Conservation (phyloP, 2,113 vertebrate species). For the Hipposideros armiger region DNA sequence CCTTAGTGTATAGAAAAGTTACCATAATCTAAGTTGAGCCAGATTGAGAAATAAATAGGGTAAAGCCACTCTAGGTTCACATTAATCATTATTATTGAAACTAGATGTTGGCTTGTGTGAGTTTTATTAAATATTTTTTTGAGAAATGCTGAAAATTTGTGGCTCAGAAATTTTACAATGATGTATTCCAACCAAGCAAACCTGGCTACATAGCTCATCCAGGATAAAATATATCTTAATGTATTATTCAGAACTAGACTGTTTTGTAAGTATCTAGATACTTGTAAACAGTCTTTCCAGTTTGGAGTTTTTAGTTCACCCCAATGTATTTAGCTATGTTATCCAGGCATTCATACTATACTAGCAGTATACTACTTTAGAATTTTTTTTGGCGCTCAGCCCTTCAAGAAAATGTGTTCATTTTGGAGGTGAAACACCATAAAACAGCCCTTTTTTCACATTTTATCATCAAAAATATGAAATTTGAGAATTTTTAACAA, state of each 20-base stretch:
- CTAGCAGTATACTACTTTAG: neutral
- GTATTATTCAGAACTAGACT: slow-evolving; percentile 26
- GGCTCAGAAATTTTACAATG: slow-evolving; percentile 40
- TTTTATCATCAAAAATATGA: slow-evolving; percentile 60
- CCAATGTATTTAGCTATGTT: neutral
- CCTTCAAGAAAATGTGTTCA: slow-evolving; percentile 24
- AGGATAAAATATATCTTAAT: slow-evolving; percentile 28
- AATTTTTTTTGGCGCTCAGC: slow-evolving; percentile 49
- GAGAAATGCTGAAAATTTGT: slow-evolving; percentile 46
- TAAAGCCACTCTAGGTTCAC: neutral
- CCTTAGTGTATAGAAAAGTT: slow-evolving; percentile 18
- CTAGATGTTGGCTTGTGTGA: neutral
- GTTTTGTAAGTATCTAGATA: slow-evolving; percentile 26
- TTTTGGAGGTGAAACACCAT: neutral
- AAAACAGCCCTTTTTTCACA: slow-evolving; percentile 36
- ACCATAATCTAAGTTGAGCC: neutral
- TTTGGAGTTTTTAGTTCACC: neutral
- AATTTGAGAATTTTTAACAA: slow-evolving; percentile 36
- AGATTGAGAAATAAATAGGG: neutral
- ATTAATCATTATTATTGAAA: slow-evolving; percentile 41
- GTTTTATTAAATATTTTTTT: slow-evolving; percentile 50
- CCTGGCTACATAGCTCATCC: neutral
- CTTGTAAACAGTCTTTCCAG: neutral
- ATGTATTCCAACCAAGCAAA: slow-evolving; percentile 35
- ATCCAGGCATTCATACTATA: neutral